These are phyloP conservation scores for Mactra quadrangularis DNA, from an alignment of 1,140 invertebrate genomes.

Conservation along the genomic window DNA sequence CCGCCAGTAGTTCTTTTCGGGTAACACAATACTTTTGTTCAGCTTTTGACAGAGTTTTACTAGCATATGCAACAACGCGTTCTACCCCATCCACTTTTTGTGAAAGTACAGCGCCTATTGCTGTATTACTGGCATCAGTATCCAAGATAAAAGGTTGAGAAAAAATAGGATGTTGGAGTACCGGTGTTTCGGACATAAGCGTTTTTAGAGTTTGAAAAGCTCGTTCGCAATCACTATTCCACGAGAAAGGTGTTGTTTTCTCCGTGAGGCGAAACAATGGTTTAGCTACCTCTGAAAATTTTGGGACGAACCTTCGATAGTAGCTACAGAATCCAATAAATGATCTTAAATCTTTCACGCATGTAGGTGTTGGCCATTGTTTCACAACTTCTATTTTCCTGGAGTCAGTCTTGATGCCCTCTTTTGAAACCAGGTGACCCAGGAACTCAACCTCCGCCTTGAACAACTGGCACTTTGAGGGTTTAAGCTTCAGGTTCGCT, in stretches of 20 bases:
- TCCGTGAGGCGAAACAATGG: background rate
- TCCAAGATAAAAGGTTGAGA: conserved; percentile 15
- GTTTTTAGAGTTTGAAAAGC: conserved; percentile 1
- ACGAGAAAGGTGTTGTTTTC: background rate
- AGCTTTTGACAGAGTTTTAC: background rate
- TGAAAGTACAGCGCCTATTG: background rate
- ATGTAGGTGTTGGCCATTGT: conserved; percentile 56
- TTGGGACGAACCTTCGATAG: background rate
- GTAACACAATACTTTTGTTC: conserved; percentile 61
- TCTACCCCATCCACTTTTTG: background rate
- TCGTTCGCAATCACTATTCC: background rate
- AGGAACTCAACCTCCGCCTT: conserved; percentile 63
- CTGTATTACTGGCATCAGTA: conserved; percentile 22
- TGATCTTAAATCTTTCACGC: too few species aligned
- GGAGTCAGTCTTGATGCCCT: conserved; percentile 2
- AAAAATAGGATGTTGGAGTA: background rate
- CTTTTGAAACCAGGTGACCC: conserved; percentile 27
- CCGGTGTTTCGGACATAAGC: background rate
- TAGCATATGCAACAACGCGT: background rate
- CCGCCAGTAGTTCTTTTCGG: too few species aligned
- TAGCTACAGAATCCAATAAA: conserved; percentile 47
- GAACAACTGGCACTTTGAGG: conserved; percentile 41
- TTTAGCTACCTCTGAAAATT: background rate
- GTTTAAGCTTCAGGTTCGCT: background rate
- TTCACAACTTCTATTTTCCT: background rate